Conservation (phyloP, 2,888 invertebrate genomes). For the Ernsta delagoae region DNA sequence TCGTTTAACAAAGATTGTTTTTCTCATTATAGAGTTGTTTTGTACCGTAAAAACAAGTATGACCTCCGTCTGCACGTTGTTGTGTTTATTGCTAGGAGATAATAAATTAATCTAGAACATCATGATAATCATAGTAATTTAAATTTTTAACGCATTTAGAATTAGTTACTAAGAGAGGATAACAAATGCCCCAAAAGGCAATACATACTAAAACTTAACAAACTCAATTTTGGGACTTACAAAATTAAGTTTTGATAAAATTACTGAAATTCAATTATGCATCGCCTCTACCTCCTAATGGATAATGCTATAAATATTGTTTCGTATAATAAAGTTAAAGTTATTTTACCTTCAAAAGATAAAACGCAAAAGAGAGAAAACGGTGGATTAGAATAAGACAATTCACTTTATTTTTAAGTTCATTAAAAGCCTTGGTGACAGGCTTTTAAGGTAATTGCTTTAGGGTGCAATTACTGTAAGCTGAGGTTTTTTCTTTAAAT, state of each 20-base stretch:
- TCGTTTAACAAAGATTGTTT: neutral
- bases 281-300: too few species aligned
- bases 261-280: too few species aligned
- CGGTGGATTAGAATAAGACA: constrained; percentile 67
- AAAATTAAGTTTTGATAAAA: too few species aligned
- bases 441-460: constrained; percentile 81
- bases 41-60: neutral
- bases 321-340: neutral
- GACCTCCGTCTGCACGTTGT: too few species aligned
- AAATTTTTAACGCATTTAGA: too few species aligned
- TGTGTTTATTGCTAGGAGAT: neutral
- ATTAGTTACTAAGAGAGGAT: too few species aligned
- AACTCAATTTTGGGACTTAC: too few species aligned
- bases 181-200: too few species aligned
- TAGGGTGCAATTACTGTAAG: constrained; percentile 71
- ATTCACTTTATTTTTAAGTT: constrained; percentile 75
- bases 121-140: too few species aligned
- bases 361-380: constrained; percentile 12
- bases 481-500: constrained; percentile 42
- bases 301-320: neutral
- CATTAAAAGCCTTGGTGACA: constrained; percentile 77
- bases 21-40: neutral
- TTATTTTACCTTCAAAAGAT: constrained; percentile 1
- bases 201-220: too few species aligned
- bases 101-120: neutral